Percentiles rank a stretch among this genome's conserved stretches.
phyloP scores from a whole-genome alignment of 2,113 vertebrate genomes.

The Laticauda laticaudata region DNA sequence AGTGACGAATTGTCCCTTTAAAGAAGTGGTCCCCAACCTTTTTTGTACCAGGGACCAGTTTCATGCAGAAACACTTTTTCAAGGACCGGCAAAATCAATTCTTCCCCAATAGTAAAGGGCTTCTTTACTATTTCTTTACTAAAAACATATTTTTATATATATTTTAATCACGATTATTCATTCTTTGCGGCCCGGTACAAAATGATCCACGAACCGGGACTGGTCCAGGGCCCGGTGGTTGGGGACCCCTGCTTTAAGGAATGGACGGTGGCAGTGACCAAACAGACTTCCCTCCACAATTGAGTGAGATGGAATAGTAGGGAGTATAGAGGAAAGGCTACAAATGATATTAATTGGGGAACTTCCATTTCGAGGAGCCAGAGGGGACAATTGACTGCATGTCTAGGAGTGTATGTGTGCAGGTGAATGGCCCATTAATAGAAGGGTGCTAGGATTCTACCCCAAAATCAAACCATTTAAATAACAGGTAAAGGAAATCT shows the following conservation, averaged over 20 bases:
- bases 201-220: too few relatives aligned
- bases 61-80: too few relatives aligned
- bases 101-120: too few relatives aligned
- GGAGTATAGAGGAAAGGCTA: background rate
- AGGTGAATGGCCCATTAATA: background rate
- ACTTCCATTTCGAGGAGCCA: background rate
- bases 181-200: too few relatives aligned
- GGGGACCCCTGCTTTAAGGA: background rate
- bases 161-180: too few relatives aligned
- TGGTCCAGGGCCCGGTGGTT: too few relatives aligned
- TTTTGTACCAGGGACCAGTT: too few relatives aligned
- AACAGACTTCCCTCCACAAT: background rate
- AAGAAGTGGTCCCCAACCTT: background rate
- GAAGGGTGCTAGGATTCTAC: background rate
- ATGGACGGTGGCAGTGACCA: background rate
- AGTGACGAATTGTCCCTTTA: background rate
- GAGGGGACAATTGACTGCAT: background rate
- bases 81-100: too few relatives aligned
- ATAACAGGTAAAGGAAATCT: background rate
- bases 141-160: too few relatives aligned
- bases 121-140: too few relatives aligned
- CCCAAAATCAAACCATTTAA: background rate
- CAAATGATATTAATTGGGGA: background rate
- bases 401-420: background rate
- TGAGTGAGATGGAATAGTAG: background rate